Base-by-base conservation (phyloP, 1,140 invertebrate species). In the Saccostrea glomerata region DNA sequence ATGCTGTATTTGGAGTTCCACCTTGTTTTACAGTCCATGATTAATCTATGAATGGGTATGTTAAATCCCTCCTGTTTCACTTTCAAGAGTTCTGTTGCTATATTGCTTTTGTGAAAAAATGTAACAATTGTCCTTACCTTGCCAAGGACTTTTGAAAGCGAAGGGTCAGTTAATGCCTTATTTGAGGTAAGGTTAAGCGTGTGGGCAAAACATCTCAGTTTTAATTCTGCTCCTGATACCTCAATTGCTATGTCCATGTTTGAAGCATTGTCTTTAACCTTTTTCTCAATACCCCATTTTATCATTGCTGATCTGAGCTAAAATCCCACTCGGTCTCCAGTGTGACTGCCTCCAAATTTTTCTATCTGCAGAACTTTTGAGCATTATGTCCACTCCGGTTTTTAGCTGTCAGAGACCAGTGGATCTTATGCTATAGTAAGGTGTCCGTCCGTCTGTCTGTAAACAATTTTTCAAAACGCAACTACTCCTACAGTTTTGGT, bases 101-200 rank as follows among this genome's bases (percentile, higher is more conserved):
- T 60, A 13, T 60, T 60, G 58, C 58, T 60, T 60, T 11, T 60
- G 58, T 60, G 58, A 60, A 60, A 60, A 11, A 60, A 58, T 58
- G 56, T 17, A 58, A 58, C 15, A 13, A 60, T 20, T 60, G 58
- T 20, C 58, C 58, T 13, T 13, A 60, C 58, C 58, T 60, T 60
- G 13, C 58, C 73, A 77, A 77, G 73, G 23, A 77, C 20, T 40
- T 30, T 77, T 7, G 23, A 23, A 12, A 40, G 23, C 4, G 73
- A 23, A 13, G 5, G 13, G 23, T 30, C 36, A 25, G 13, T 40
- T 11, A 77, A 15, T 11, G 73, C 73, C 13, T 17, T 77, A 15
- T 77, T 77, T 77, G 73, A 77, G 23, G 73, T 23, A 23, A 77
- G 73, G 73, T 77, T 77, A 30, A 77, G 36, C 13, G 73, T 77